Base-by-base conservation (phyloP, 2,888 invertebrate species). In the Oscheius onirici region DNA sequence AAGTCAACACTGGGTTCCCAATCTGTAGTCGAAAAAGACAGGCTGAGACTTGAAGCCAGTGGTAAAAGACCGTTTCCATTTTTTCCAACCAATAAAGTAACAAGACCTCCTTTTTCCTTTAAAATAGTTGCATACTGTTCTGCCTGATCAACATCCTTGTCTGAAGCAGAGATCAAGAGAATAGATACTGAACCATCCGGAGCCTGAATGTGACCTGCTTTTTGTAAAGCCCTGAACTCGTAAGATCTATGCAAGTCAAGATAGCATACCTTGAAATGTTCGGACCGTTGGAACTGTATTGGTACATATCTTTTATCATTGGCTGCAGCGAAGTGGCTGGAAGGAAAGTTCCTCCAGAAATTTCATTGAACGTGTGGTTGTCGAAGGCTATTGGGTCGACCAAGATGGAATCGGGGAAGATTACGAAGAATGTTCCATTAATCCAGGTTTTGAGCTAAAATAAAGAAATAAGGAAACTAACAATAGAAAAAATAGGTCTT, bases 371-470 rank as follows among this genome's bases (percentile, higher is more conserved):
- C 20, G 20, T 26, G 24, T 26, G 22, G 26, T 67, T 43, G 13
- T 41, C 57, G 20, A 43, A 68, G 0, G 41, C 41, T 10, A 43
- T 20, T 2, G 68, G 57, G 8, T 22, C 34, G 13, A 68, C 58
- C 17, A 15, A 5, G 17, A 43, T 44, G 8, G 15, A 40, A 43
- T 11, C 34, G 15, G 26, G 46, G 3, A 58, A 22, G 5, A 22
- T 20, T 43, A 22, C 10, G 26, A 68, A n/a, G 43, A 68, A 44
- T 43, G 24, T 44, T 11, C 15, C 40, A 6, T n/a, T 57, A 3
- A 68, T 28, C 68, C 68, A 68, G 22, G 26, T 46, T 46, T 57
- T 58, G 13, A 68, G 34, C 57, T 57, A 22, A 68, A 58, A 34
- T 34, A 8, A 17, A 17, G 17, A 17, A 2, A 20, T 1, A n/a